Evolutionary conservation across 2,888 invertebrate species (phyloP), one percentile per base, ranked within the genome.

Genomic region (Cataglyphis albicans): DNA sequence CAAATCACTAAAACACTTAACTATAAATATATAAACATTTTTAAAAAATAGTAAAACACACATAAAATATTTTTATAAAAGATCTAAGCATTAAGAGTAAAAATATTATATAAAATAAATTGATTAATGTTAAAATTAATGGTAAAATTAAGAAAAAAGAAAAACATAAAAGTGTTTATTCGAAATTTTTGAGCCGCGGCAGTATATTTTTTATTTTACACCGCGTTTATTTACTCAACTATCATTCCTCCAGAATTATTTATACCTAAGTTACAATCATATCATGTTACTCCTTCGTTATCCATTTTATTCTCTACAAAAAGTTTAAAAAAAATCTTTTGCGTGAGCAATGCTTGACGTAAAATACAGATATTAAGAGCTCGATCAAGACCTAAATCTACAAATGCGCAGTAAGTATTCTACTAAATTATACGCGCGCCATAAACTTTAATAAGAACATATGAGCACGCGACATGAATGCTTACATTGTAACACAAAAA

Each of bases 361-460:
- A 52, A 67, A 65, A 38, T 21, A 29, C 15, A 52, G 7, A 59
- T 57, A 44, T 44, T 32, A 32, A 35, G 32, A 61, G 3, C 41
- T 41, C 3, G 5, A 78, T 78, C 70, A n/a, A 44, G 57, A 55
- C 78, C 70, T 78, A 80, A 80, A 80, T 80, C 78, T 80, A 25
- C 55, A 25, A 32, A n/a, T 35, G 21, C 35, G n/a, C 52, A 55
- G 55, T 44, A 70, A 70, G 32, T 70, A 44, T 32, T 70, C 21
- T 1, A 15, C 38, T 78, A 59, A 78, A 70, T 78, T 78, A 78
- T 55, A 55, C 78, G 21, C 70, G 78, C 41, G 44, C 7, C 41
- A 12, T 70, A 59, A 78, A 59, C 57, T 44, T 59, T 6, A 44
- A 1, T 35, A 35, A 18, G 35, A 6, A 25, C 18, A 78, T 25